phyloP scores from a whole-genome alignment of 2,113 vertebrate genomes.

The Hippolais icterina region DNA sequence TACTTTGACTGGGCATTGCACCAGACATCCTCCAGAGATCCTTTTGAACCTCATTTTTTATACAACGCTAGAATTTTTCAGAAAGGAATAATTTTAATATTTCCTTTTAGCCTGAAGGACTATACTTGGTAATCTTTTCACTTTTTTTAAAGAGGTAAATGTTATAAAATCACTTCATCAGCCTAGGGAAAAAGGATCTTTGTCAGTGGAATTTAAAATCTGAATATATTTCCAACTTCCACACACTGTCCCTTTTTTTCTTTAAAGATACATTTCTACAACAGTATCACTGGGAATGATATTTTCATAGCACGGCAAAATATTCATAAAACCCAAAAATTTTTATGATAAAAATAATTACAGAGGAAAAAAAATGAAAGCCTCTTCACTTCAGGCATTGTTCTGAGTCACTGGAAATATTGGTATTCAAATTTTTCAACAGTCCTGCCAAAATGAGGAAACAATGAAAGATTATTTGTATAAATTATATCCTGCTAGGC shows the following conservation, averaged over 20 bases:
- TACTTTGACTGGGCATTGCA: not conserved
- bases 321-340: not conserved
- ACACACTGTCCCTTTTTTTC: not conserved
- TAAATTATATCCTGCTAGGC: not conserved
- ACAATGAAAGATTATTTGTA: constrained; percentile 4
- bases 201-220: not conserved
- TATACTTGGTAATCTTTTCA: not conserved
- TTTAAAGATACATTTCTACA: not conserved
- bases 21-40: not conserved
- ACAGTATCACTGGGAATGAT: not conserved
- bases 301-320: not conserved
- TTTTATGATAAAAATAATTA: not conserved
- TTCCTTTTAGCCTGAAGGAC: not conserved
- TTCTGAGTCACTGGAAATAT: not conserved
- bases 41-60: not conserved
- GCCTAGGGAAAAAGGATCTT: not conserved
- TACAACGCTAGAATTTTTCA: not conserved
- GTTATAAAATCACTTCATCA: not conserved
- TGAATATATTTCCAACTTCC: not conserved
- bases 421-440: not conserved
- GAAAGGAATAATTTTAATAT: not conserved
- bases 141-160: not conserved
- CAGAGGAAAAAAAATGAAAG: not conserved
- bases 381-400: not conserved
- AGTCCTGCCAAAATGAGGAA: not conserved